These are phyloP conservation scores for Hypothenemus hampei DNA, from an alignment of 1,140 invertebrate genomes.

Conservation along the genomic window DNA sequence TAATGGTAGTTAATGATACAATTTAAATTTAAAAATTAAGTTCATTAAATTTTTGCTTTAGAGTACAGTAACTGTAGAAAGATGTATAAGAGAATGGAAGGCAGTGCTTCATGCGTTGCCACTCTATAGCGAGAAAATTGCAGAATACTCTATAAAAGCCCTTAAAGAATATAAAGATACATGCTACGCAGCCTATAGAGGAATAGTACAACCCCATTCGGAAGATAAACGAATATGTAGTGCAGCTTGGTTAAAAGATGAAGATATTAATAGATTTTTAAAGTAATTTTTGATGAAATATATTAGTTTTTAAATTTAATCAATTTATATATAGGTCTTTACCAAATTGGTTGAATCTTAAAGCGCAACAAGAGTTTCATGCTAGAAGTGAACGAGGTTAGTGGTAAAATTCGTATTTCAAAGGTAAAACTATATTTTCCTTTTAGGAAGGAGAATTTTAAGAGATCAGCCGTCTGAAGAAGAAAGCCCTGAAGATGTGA, in stretches of 20 bases:
- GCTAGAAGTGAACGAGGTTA: slow-evolving; percentile 38
- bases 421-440: neutral
- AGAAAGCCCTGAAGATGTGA: slow-evolving; percentile 70
- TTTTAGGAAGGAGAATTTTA: slow-evolving; percentile 34
- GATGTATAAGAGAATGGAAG: slow-evolving; percentile 63
- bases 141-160: slow-evolving; percentile 63
- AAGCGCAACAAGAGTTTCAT: slow-evolving; percentile 49
- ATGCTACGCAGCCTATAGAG: slow-evolving; percentile 68
- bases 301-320: no score
- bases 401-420: neutral
- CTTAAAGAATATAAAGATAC: slow-evolving; percentile 71
- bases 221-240: slow-evolving; percentile 79
- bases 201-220: slow-evolving; percentile 73
- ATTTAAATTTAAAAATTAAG: no score
- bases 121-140: slow-evolving; percentile 63
- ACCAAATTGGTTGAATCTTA: slow-evolving; percentile 76
- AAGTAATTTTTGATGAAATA: no score
- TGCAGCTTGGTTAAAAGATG: slow-evolving; percentile 88
- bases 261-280: slow-evolving; percentile 87
- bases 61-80: slow-evolving; percentile 69
- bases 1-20: slow-evolving; percentile 62
- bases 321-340: slow-evolving; percentile 55
- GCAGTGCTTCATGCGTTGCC: slow-evolving; percentile 68
- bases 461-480: slow-evolving; percentile 58
- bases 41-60: slow-evolving; percentile 41